Evolutionary conservation across 1,140 invertebrate species (phyloP), one percentile per base, ranked within the genome.

Genomic region (Drosophila nannoptera): DNA sequence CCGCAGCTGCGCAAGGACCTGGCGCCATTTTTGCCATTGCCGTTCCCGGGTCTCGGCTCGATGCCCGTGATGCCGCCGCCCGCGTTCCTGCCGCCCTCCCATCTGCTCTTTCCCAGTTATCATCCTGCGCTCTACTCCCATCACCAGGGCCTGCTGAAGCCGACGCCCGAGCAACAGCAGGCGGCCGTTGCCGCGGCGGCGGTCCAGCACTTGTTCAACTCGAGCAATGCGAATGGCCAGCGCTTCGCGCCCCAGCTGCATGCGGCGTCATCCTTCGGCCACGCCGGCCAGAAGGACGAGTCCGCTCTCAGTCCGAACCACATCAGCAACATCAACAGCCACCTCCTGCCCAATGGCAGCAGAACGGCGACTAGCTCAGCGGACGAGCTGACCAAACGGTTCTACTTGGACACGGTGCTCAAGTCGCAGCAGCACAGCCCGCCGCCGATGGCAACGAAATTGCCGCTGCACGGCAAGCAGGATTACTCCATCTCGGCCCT

Each of bases 381-480:
- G 0, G 93, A 93, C 59, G 91, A 92, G 5, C 92, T 92, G 55
- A 91, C 92, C 7, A 94, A 94, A 67, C 89, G 94, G 43, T 93
- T 94, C 81, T 94, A 94, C 78, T 90, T 94, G 64, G 94, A 95
- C 72, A 93, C 93, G 4, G 92, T 94, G 22, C 87, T 95, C 11
- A 93, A 94, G 70, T 93, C 93, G 2, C 93, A 94, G 87, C 90
- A 76, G 33, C 77, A 75, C 22, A 84, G 71, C 45, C 75, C 86
- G 2, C 81, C 88, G 3, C 73, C 78, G 9, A 38, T 70, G 62
- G 80, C 70, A 7, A 87, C 83, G 0, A 86, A 86, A 14, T 56
- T 88, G 48, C 75, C 86, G 6, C 66, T 60, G 8, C 74, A 81
- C 56, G 68, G 59, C 49, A 89, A 88, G 53, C 82, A 84, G 68